Conservation (phyloP, 2,888 invertebrate species). For the Dasysyrphus albostriatus region DNA sequence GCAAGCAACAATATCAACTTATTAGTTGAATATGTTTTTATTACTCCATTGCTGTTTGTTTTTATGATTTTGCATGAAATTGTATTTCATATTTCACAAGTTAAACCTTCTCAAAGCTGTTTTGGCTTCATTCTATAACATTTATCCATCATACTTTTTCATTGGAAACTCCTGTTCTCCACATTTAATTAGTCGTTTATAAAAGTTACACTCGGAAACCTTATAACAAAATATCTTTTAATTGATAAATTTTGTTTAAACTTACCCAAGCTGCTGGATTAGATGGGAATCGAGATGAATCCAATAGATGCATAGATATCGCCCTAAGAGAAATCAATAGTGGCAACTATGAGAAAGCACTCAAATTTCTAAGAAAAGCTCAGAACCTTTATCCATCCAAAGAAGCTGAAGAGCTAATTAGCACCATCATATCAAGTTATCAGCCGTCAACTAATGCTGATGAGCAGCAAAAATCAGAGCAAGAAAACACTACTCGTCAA, state of each 20-base stretch:
- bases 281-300: constrained; percentile 90
- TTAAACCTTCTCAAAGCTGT: neutral
- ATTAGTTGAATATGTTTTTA: no score
- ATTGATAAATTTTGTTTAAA: constrained; percentile 49
- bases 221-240: constrained; percentile 6
- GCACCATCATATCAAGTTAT: constrained; percentile 77
- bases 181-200: neutral
- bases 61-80: constrained; percentile 7
- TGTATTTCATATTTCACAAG: neutral
- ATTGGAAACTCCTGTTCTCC: neutral
- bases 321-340: constrained; percentile 86
- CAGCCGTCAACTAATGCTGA: constrained; percentile 55
- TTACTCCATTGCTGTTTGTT: neutral
- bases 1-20: no score
- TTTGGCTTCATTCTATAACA: neutral
- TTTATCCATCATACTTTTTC: neutral
- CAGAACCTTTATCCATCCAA: constrained; percentile 87
- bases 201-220: neutral
- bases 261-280: constrained; percentile 81
- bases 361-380: constrained; percentile 87
- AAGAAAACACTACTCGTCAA: constrained; percentile 79
- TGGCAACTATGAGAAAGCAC: constrained; percentile 87
- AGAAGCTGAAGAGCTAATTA: constrained; percentile 86
- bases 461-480: neutral
- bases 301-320: constrained; percentile 87